A percentile compares a stretch with the other conserved stretches of the same genome.
phyloP scores from a whole-genome alignment of 1,140 invertebrate species.

The Teleopsis dalmanni region DNA sequence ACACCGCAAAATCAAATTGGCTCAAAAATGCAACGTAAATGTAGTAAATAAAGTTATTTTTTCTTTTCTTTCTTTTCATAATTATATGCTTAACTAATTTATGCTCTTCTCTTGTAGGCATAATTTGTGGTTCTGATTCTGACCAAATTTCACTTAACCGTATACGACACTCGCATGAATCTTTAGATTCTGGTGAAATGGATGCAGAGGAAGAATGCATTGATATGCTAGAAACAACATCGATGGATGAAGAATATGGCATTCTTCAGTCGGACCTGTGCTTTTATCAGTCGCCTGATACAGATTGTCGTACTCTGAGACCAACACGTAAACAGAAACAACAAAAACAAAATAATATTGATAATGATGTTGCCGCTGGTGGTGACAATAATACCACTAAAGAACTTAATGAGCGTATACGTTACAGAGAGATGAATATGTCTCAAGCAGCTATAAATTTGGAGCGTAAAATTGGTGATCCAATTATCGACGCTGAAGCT shows the following conservation, averaged over 20 bases:
- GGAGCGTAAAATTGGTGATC: conserved; percentile 17
- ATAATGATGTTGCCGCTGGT: background rate
- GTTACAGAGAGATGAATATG: conserved; percentile 42
- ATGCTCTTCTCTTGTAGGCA: too few relatives aligned
- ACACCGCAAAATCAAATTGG: too few relatives aligned
- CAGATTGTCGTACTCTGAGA: conserved; percentile 31
- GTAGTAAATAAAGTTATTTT: too few relatives aligned
- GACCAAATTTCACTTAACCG: conserved; percentile 45
- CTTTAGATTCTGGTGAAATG: conserved; percentile 60
- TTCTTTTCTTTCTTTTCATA: too few relatives aligned
- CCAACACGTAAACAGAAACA: conserved; percentile 34
- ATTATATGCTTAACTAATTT: too few relatives aligned
- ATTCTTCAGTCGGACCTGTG: conserved; percentile 33
- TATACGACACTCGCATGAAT: conserved; percentile 55
- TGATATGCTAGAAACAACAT: conserved; percentile 40
- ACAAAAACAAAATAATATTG: conserved; percentile 14
- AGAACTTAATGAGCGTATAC: conserved; percentile 19
- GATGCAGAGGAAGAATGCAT: conserved; percentile 50
- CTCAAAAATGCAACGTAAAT: too few relatives aligned
- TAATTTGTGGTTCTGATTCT: conserved; percentile 64
- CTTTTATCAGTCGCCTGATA: conserved; percentile 27
- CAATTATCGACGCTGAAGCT: background rate
- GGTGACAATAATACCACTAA: conserved; percentile 2
- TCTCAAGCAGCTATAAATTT: conserved; percentile 32
- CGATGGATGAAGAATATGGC: conserved; percentile 42